Base-by-base conservation (phyloP, 2,888 invertebrate species). In the Pseudococcus jackbeardsleyi region DNA sequence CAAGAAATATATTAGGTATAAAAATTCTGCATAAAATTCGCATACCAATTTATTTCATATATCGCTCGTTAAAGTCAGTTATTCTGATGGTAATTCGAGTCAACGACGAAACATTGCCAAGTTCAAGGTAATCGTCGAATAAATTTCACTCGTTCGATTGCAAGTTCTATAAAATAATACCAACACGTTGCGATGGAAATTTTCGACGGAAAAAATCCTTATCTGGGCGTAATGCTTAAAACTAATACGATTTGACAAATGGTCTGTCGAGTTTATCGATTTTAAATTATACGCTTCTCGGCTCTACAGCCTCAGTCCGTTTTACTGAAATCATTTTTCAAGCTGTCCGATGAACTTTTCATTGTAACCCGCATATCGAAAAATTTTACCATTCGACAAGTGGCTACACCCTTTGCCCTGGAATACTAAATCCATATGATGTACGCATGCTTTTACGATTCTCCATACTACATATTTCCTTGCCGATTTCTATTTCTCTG, bases 71-170 rank as follows among this genome's bases (percentile, higher is more conserved):
- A 59, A 59, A 59, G 6, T 59, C 59, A 59, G 26, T 33, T 33
- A 33, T 59, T 59, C 19, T 19, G 7, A 59, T 59, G 59, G 59
- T 59, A 59, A 59, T 59, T 59, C 19, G 19, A 59, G 59, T 5
- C 59, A 59, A 59, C 19, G 59, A 59, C 26, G 33, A 72, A 72
- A 12, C 68, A 33, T 72, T 72, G 68, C 68, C 68, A 72, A 72
- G 68, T 72, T 72, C 68, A 72, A 22, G 68, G 68, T 72, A 72
- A 72, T 33, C 59, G n/a, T 19, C 33, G 68, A 72, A 72, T 72
- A 72, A 72, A 72, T 72, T 72, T 59, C 26, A 59, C 59, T 33
- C 26, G 26, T 33, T 33, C 26, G 26, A 33, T 3, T 33, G 26
- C 19, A 50, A 50, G 50, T 15, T 50, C 50, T 50, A 46, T 1